phyloP scores from a whole-genome alignment of 2,113 vertebrate genomes.

The Puntigrus tetrazona region DNA sequence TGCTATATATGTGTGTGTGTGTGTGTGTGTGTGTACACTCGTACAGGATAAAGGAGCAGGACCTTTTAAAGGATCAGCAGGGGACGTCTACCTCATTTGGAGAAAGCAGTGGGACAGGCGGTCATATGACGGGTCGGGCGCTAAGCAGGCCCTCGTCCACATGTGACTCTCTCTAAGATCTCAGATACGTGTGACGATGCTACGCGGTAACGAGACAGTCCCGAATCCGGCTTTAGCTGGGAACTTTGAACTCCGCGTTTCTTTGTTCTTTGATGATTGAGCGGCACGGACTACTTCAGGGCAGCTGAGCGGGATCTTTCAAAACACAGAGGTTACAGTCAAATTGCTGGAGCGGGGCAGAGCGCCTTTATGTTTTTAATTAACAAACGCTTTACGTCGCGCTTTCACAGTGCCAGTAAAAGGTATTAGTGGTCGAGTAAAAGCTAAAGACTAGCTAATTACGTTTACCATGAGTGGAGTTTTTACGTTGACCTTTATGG shows the following conservation, averaged over 20 bases:
- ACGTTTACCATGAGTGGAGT: neutral
- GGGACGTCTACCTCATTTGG: conserved; percentile 13
- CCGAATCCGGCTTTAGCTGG: conserved; percentile 37
- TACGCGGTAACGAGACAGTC: conserved; percentile 23
- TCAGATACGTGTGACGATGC: neutral
- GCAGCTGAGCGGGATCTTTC: neutral
- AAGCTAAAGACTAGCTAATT: conserved; percentile 15
- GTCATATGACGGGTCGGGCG: conserved; percentile 30
- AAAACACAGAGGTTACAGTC: conserved; percentile 29
- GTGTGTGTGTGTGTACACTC: neutral
- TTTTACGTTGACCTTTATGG: conserved; percentile 27
- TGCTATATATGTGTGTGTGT: too few relatives aligned
- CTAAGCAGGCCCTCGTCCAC: conserved; percentile 21
- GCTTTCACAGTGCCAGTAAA: conserved; percentile 36
- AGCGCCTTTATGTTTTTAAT: conserved; percentile 34
- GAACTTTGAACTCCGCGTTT: conserved; percentile 40
- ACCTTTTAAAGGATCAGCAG: neutral
- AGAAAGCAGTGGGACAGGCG: conserved; percentile 28
- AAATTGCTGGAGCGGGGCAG: neutral
- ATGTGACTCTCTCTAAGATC: conserved; percentile 43
- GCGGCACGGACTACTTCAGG: conserved; percentile 1
- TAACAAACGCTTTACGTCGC: conserved; percentile 42
- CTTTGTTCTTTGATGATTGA: conserved; percentile 36
- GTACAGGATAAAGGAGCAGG: neutral
- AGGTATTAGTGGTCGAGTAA: conserved; percentile 43